Evolutionary conservation across 2,113 vertebrate species (phyloP), one percentile per base, ranked within the genome.

Genomic region (Gambusia holbrooki): DNA sequence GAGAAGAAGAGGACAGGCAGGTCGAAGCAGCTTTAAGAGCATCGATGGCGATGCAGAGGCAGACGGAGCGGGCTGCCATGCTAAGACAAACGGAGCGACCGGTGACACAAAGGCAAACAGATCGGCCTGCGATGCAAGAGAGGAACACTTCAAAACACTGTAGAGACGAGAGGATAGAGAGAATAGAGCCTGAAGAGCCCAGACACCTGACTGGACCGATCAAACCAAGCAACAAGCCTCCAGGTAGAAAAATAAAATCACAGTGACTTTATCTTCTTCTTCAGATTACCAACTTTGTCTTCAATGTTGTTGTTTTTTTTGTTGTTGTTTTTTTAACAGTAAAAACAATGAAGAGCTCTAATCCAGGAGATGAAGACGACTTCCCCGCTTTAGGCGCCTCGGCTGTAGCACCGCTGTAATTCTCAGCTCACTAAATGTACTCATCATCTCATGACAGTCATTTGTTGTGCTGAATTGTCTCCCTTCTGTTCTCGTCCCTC

Each of bases 1-100:
- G 98, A 84, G 97, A 99, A 66, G 98, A 99, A 67, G 97, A 98
- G 65, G 97, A 99, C 86, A 88, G 96, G 69, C 97, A 97, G 1
- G 58, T 98, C 64, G 96, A 97, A 3, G 97, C 97, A 3, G 97
- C 97, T 0, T 92, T 97, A 80, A 91, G 95, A 80, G 97, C 97
- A 0, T 98, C 97, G 0, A 85, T 97, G 74, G 96, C 95, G 5
- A 90, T 89, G 2, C 95, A 90, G 42, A 82, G 95, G 42, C 96
- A 95, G 80, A 95, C 96, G 1, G 97, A 96, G 82, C 94, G 93
- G 8, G 95, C 87, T 30, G 87, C 92, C 0, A 81, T 71, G 0
- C 92, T 95, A 71, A 51, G 45, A 5, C 45, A 51, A 19, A 6
- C 15, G 3, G 51, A 58, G 51, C 51, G 51, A 58, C 22, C 92